Evolutionary conservation across 2,888 invertebrate genomes (phyloP).

Genomic region (Hirtodrosophila confusa): DNA sequence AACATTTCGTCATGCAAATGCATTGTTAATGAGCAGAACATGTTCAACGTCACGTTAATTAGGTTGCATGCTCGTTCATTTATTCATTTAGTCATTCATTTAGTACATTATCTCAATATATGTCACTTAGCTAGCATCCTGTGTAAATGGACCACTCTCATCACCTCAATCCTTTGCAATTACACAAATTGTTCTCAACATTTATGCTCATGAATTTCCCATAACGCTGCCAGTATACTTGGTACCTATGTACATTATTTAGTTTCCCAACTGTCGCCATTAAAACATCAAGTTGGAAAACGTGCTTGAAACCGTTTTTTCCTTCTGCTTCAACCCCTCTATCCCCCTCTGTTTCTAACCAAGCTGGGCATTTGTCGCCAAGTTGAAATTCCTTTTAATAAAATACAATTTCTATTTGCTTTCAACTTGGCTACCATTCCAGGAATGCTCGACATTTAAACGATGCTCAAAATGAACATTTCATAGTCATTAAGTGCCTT

Average conservation of each 20-base stretch:
- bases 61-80: constrained; percentile 40
- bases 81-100: constrained; percentile 4
- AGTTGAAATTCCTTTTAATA: constrained; percentile 74
- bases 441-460: constrained; percentile 39
- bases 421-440: constrained; percentile 55
- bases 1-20: constrained; percentile 58
- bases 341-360: constrained; percentile 2
- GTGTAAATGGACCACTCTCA: background rate
- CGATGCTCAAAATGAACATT: constrained; percentile 51
- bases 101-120: constrained; percentile 9
- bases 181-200: constrained; percentile 52
- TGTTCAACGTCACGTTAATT: constrained; percentile 55
- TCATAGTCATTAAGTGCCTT: constrained; percentile 67
- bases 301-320: constrained; percentile 55
- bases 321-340: background rate
- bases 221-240: constrained; percentile 6
- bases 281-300: constrained; percentile 59
- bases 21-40: constrained; percentile 59
- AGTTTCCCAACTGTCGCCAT: constrained; percentile 42
- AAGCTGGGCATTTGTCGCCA: constrained; percentile 65
- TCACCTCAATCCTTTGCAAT: constrained; percentile 25
- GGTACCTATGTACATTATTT: constrained; percentile 40
- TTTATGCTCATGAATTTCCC: constrained; percentile 43
- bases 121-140: constrained; percentile 5
- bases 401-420: constrained; percentile 71